phyloP scores from a whole-genome alignment of 2,797 vertebrate species.

The Xyrichtys novacula region DNA sequence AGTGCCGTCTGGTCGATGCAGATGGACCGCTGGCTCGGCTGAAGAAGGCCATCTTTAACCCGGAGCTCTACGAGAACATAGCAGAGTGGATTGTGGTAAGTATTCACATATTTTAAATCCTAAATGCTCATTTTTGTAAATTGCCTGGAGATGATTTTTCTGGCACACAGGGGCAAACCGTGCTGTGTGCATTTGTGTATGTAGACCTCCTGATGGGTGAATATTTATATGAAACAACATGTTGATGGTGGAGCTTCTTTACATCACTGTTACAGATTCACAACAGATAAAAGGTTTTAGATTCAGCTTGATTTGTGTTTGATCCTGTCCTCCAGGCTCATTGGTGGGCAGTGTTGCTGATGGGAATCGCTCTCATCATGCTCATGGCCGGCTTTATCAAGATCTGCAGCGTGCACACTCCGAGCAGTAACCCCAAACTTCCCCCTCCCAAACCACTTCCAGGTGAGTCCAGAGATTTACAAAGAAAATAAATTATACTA shows the following conservation, averaged over 20 bases:
- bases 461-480: conserved; percentile 84
- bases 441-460: conserved; percentile 99
- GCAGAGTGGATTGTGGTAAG: conserved; percentile 99
- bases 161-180: no score
- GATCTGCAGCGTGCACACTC: conserved; percentile 99
- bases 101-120: conserved; percentile 25
- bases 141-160: no score
- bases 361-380: conserved; percentile 99
- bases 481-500: neutral
- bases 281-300: no score
- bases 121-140: no score
- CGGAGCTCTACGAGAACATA: conserved; percentile 98
- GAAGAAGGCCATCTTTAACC: conserved; percentile 99
- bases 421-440: conserved; percentile 99
- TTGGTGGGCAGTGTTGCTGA: conserved; percentile 98
- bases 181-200: no score
- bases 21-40: conserved; percentile 96
- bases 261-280: no score
- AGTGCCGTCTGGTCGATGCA: conserved; percentile 96
- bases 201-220: no score
- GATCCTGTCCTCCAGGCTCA: conserved; percentile 85
- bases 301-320: conserved; percentile 21
- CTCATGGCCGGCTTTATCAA: conserved; percentile 99
- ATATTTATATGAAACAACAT: no score
- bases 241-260: no score